Evolutionary conservation across 2,113 vertebrate genomes (phyloP), one percentile per base, ranked within the genome.

Genomic region (Polypterus bichir): DNA sequence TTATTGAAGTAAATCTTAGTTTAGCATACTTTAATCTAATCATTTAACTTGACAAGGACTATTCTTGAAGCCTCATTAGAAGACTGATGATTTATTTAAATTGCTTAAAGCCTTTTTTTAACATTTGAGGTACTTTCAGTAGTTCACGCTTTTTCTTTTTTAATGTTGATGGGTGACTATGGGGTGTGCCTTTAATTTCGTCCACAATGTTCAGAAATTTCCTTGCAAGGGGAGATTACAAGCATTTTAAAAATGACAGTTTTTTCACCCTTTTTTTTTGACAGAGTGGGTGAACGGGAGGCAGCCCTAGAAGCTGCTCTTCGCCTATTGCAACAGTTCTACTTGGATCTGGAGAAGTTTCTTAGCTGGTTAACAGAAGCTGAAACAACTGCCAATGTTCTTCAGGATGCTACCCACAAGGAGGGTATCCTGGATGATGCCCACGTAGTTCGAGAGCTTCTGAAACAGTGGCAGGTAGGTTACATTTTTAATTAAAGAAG

Each of bases 311-410:
- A 95, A 70, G 87, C 83, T 2, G 88, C 85, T 57, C 79, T 92
- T 4, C 85, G 80, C 71, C 82, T 93, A 64, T 66, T 93, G 67
- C 91, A 97, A 66, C 88, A 91, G 57, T 97, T 92, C 74, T 91
- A 96, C 63, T 68, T 96, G 60, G 92, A 98, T 65, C 80, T 98
- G 2, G 93, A 99, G 65, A 93, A 86, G 80, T 99, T 99, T 77
- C 87, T 95, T 63, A 88, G 83, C 76, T 99, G 96, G 95, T 87
- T 99, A 62, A 92, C 91, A 2, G 96, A 98, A 81, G 91, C 96
- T 7, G 96, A 99, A 79, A 97, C 91, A 6, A 98, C 93, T 59
- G 94, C 93, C 44, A 98, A 97, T 10, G 92, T 97, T 59, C 78
- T 99, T 10, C 91, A 97, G 66, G 91, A 94, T 59, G 89, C 93